Base-by-base conservation (phyloP, 2,113 vertebrate species). In the Toxotes jaculatrix region DNA sequence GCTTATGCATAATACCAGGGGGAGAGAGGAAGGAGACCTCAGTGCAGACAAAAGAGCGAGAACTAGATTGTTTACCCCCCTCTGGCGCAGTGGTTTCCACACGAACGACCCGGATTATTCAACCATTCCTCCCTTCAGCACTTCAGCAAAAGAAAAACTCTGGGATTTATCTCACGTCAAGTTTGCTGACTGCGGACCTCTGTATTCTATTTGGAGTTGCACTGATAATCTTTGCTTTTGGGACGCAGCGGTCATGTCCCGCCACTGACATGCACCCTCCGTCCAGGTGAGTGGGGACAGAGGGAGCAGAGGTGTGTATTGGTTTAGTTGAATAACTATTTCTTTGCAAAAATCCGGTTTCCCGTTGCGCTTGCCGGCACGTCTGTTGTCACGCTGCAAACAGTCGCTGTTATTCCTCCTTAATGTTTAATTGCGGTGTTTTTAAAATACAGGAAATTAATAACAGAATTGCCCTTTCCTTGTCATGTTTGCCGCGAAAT, bases 261-360 rank as follows among this genome's bases (percentile, higher is more conserved):
- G 40, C 19, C 43, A 42, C 67, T 92, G 81, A 88, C 72, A 91
- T 92, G 92, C 40, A 71, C 13, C 68, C 16, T 59, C 61, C 61
- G 31, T 86, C 78, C 71, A 91, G 92, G 92, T 93, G 32, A 88
- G 91, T 84, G 1, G 16, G 36, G 59, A 42, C 3, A 19, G 51
- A 8, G 4, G 49, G 31, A 31, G 45, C 51, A 12, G 10, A 59
- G 40, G 21, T n/a, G 47, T 49, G 17, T 49, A 9, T 45, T 9
- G 11, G 27, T 27, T 27, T 27, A 27, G 27, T 27, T 27, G 27
- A 27, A 27, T 27, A 27, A 27, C 27, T 27, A 27, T 27, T 27
- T 27, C 27, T 27, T 23, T 5, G 27, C 13, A 45, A n/a, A 68
- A 49, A 19, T 23, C 12, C 27, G 57, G 16, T 43, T 45, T 71